A percentile compares a stretch with the other conserved stretches of the same genome.
Evolutionary conservation across 2,113 vertebrate species (phyloP).

Genomic region (Peromyscus polionotus): DNA sequence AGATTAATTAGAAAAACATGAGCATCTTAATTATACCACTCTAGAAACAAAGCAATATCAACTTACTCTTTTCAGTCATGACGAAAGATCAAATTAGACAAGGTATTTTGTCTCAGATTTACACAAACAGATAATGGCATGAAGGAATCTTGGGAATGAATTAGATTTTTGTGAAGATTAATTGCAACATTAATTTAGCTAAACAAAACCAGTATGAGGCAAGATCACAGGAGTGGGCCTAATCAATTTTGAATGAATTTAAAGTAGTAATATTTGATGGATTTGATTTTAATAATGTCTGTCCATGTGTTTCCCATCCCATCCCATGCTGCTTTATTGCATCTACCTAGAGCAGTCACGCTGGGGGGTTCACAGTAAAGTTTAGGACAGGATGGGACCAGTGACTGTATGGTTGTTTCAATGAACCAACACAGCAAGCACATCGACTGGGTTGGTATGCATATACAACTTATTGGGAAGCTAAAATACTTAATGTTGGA

Average conservation of each 20-base stretch:
- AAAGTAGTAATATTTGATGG: slow-evolving; percentile 82
- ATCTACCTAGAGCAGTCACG: slow-evolving; percentile 54
- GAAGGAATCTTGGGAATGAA: slow-evolving; percentile 75
- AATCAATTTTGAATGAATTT: slow-evolving; percentile 84
- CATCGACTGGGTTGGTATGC: background rate
- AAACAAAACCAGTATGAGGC: slow-evolving; percentile 79
- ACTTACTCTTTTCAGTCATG: slow-evolving; percentile 74
- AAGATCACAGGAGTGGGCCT: slow-evolving; percentile 77
- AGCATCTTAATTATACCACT: slow-evolving; percentile 75
- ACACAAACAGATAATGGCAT: slow-evolving; percentile 67
- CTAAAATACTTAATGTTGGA: background rate
- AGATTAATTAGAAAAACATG: slow-evolving; percentile 82
- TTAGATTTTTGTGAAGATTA: slow-evolving; percentile 83
- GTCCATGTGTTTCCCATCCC: slow-evolving; percentile 64
- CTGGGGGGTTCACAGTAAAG: background rate
- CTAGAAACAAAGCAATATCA: slow-evolving; percentile 73
- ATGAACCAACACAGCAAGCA: background rate
- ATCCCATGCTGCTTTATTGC: slow-evolving; percentile 45
- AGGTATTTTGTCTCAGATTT: slow-evolving; percentile 77
- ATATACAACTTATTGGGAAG: background rate
- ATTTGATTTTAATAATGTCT: slow-evolving; percentile 84
- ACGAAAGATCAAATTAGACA: slow-evolving; percentile 79
- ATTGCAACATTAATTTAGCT: slow-evolving; percentile 84
- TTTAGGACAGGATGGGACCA: background rate
- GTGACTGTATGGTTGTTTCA: background rate